Evolutionary conservation across 1,140 invertebrate genomes (phyloP), one percentile per base, ranked within the genome.

Genomic region (Gerris buenoi): DNA sequence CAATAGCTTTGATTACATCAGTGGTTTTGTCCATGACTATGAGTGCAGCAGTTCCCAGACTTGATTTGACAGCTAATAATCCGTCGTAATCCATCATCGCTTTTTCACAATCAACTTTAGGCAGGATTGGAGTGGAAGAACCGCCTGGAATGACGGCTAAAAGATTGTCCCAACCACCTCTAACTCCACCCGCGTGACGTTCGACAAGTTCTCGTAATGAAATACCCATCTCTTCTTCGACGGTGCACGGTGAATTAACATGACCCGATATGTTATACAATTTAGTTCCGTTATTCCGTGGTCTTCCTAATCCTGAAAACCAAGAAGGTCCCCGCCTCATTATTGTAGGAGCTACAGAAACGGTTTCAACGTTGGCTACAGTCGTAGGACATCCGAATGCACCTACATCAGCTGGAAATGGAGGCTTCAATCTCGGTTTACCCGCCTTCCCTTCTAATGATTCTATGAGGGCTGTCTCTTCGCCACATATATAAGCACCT

Each of bases 161-260:
- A 46, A 99, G 80, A 79, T 99, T 99, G 76, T 99, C 96, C 97
- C 97, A 99, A 27, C 97, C 97, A 13, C 97, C 97, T 69, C 85
- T 88, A 1, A 99, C 91, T 56, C 95, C 97, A 27, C 97, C 97
- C 57, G 91, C 91, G 78, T 99, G 97, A 65, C 86, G 80, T 78
- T 99, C 95, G 69, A 99, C 96, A 3, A 99, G 79, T 75, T 99
- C 95, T 73, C 88, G 92, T 46, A 99, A 79, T 0, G 96, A 93
- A 70, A 99, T 93, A 26, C 95, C 97, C 97, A 99, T 99, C 80
- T 98, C 96, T 76, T 99, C 97, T 78, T 99, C 97, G 0, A 99
- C 96, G 0, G 95, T 99, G 75, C 94, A 97, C 0, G 97, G 97
- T 65, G 88, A 93, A 75, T 98, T 98, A 0, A 99, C 97, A 78